Evolutionary conservation across 2,888 invertebrate genomes (phyloP), one percentile per base, ranked within the genome.

Genomic region (Pardosa pseudoannulata): DNA sequence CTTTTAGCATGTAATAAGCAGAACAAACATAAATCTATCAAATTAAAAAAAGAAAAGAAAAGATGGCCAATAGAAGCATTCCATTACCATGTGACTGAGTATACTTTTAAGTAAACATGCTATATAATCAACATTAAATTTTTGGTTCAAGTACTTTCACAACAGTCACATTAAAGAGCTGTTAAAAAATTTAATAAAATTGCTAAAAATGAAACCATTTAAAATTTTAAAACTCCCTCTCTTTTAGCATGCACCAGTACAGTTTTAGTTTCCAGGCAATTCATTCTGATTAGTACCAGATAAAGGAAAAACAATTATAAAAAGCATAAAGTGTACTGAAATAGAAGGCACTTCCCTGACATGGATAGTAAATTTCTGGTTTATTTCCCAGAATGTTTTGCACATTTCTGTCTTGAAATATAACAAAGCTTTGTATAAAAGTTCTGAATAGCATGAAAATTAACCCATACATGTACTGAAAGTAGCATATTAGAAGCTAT

Each of bases 271-370:
- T 23, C 11, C 5, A 23, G 2, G 3, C 16, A 56, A 7, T 36
- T 36, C 36, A 46, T 23, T 56, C 23, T 19, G 56, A n/a, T 23
- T 46, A 46, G 16, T 11, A 46, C 28, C 16, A 32, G 27, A 9
- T 32, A 6, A 67, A 67, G 65, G 56, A 73, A 73, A 64, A 46
- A 46, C 11, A 76, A 27, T n/a, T 67, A 31, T 76, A 67, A 36
- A 29, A 65, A 76, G 82, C 71, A 41, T 29, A 68, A 72, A 72
- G 76, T 41, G 76, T 71, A 83, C 68, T 46, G 62, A 32, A 80
- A 74, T 76, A 82, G 75, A 82, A 83, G 85, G 85, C 85, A 85
- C 85, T 85, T 85, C 41, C 71, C 81, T 64, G 56, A 70, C 64
- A 68, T 67, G 23, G 32, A 67, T 32, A 67, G n/a, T 67, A 56